A percentile compares a stretch with the other conserved stretches of the same genome.
Evolutionary conservation across 1,140 invertebrate genomes (phyloP).

Genomic region (Ladona fulva): DNA sequence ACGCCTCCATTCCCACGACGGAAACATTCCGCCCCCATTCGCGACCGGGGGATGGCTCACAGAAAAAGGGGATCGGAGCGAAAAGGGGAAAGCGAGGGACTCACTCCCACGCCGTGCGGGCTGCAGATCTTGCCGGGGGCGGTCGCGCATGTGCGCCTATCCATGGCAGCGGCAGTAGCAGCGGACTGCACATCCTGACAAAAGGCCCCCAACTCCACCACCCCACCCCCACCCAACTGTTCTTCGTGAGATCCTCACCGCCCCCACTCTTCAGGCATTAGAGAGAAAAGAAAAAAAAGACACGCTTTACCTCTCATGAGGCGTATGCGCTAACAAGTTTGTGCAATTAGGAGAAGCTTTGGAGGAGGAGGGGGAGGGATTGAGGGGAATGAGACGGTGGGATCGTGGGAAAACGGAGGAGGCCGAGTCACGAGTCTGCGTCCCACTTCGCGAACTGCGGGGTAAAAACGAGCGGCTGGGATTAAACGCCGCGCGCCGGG

Average conservation of each 20-base stretch:
- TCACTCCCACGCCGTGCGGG: conserved; percentile 15
- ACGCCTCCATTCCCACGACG: neutral
- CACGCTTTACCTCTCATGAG: conserved; percentile 15
- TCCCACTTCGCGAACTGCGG: no score
- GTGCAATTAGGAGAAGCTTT: conserved; percentile 11
- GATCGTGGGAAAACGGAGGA: neutral
- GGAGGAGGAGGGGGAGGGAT: neutral
- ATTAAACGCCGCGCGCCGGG: no score
- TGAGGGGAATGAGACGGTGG: neutral
- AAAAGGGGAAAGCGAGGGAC: conserved; percentile 10
- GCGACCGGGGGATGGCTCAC: conserved; percentile 10
- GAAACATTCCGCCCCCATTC: conserved; percentile 22
- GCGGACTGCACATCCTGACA: neutral
- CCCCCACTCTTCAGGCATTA: neutral
- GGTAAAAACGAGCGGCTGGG: no score
- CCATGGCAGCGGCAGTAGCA: neutral
- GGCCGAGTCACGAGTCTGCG: no score
- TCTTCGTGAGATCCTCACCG: neutral
- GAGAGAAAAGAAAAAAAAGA: neutral
- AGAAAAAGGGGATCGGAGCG: conserved; percentile 16
- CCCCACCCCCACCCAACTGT: neutral
- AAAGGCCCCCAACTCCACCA: neutral
- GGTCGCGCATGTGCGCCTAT: neutral
- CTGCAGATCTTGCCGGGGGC: conserved; percentile 11
- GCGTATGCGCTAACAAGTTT: conserved; percentile 15